phyloP scores from a whole-genome alignment of 2,888 invertebrate genomes.

The Cataglyphis livida region DNA sequence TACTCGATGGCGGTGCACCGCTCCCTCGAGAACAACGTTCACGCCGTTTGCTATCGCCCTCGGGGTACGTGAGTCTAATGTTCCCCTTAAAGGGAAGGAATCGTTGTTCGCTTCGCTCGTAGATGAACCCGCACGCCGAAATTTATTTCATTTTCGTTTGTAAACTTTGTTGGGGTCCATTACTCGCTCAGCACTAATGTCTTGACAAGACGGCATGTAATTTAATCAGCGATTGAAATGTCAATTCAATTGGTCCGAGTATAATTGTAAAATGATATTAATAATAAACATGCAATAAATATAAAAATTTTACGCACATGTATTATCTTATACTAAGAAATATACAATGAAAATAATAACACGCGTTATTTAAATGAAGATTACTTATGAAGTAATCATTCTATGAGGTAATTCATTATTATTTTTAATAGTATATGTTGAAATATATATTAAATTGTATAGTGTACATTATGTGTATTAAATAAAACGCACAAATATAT shows the following conservation, averaged over 20 bases:
- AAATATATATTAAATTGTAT: background rate
- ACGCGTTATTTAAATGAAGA: background rate
- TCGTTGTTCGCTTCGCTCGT: conserved; percentile 38
- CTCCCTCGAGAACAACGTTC: conserved; percentile 65
- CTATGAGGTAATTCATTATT: background rate
- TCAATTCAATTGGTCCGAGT: background rate
- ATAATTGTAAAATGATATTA: background rate
- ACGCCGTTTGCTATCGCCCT: conserved; percentile 59
- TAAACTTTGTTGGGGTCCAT: conserved; percentile 47
- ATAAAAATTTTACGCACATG: background rate
- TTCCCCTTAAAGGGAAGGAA: conserved; percentile 57
- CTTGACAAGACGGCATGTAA: conserved; percentile 54
- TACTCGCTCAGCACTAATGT: conserved; percentile 45
- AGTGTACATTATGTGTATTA: background rate
- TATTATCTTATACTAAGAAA: background rate
- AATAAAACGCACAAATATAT: background rate
- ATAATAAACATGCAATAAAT: background rate
- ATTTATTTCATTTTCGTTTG: conserved; percentile 48
- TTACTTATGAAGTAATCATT: background rate
- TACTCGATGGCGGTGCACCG: conserved; percentile 39
- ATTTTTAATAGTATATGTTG: background rate
- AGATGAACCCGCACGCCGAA: conserved; percentile 15
- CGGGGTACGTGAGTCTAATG: conserved; percentile 59
- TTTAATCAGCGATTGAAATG: conserved; percentile 30
- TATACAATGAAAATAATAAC: background rate